Evolutionary conservation across 2,888 invertebrate species (phyloP), one percentile per base, ranked within the genome.

Genomic region (Hypselothyrea guttata): DNA sequence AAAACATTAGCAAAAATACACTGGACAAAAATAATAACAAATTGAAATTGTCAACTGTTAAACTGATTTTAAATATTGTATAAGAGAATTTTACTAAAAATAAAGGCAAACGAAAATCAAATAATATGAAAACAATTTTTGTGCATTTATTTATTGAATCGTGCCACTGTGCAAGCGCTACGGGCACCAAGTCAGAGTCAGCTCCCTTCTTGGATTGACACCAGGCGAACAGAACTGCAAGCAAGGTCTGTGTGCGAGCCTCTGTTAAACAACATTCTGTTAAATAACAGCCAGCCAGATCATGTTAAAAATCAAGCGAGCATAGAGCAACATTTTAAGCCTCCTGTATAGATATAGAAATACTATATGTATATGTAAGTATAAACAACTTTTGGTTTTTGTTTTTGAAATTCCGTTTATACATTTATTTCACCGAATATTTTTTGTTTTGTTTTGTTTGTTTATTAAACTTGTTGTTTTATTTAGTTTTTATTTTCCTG

Each of bases 371-470:
- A n/a, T n/a, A n/a, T n/a, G n/a, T n/a, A n/a, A n/a, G n/a, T 22
- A 22, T 5, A 22, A 22, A 22, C 22, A 5, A 22, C 5, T 2
- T 5, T 33, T 47, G 28, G 1, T 16, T 37, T 18, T 40, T 55
- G 71, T 70, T 60, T 63, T 84, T 78, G 71, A 67, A 86, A 81
- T 87, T 87, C 71, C 73, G 74, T 88, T 88, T 88, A 86, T 88
- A 87, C 87, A 87, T 87, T 87, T 88, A 87, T 88, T 88, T 88
- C 88, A 87, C 83, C 86, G 87, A 87, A 85, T 84, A 76, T 70
- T 52, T 47, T 47, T 57, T 59, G 45, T n/a, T 34, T 60, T n/a
- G n/a, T n/a, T n/a, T n/a, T n/a, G n/a, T n/a, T n/a, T n/a, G n/a
- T 48, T 22, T 22, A 22, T 22, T 22, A 22, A 22, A 22, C 22